Evolutionary conservation across 2,113 vertebrate species (phyloP).

Genomic region (Bagarius yarrelli): DNA sequence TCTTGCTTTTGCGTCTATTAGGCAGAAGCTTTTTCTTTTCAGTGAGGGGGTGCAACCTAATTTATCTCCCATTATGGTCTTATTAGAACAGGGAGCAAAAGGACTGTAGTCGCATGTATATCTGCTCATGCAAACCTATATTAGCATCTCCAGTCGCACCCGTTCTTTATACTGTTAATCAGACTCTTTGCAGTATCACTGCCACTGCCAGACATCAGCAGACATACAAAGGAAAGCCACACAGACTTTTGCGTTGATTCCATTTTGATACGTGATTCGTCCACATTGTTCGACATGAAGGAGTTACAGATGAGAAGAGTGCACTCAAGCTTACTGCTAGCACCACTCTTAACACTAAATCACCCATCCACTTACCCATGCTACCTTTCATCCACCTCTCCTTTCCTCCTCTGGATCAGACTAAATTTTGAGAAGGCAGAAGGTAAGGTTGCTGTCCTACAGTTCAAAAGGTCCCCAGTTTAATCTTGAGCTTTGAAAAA

Average conservation of each 20-base stretch:
- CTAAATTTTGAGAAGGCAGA: background rate
- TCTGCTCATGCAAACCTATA: background rate
- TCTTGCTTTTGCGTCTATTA: conserved; percentile 22
- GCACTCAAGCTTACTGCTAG: conserved; percentile 17
- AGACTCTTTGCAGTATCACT: background rate
- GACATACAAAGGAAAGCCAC: background rate
- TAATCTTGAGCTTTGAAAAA: background rate
- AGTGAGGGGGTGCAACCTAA: conserved; percentile 33
- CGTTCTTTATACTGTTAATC: conserved; percentile 2
- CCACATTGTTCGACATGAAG: background rate
- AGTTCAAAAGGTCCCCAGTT: background rate
- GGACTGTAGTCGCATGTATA: background rate
- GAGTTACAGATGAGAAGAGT: conserved; percentile 4
- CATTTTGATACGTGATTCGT: conserved; percentile 2
- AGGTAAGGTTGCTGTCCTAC: background rate
- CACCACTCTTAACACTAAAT: conserved; percentile 20
- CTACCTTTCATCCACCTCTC: conserved; percentile 11
- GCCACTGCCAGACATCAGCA: conserved; percentile 7
- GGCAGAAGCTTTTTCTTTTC: conserved; percentile 23
- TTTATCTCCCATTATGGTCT: conserved; percentile 33
- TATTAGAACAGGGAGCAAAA: conserved; percentile 23
- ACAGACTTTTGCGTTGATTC: background rate
- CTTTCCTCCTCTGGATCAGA: background rate
- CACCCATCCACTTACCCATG: conserved; percentile 12
- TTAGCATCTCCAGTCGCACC: background rate